Evolutionary conservation across 2,797 vertebrate genomes (phyloP).

Genomic region (Gastrophryne carolinensis): DNA sequence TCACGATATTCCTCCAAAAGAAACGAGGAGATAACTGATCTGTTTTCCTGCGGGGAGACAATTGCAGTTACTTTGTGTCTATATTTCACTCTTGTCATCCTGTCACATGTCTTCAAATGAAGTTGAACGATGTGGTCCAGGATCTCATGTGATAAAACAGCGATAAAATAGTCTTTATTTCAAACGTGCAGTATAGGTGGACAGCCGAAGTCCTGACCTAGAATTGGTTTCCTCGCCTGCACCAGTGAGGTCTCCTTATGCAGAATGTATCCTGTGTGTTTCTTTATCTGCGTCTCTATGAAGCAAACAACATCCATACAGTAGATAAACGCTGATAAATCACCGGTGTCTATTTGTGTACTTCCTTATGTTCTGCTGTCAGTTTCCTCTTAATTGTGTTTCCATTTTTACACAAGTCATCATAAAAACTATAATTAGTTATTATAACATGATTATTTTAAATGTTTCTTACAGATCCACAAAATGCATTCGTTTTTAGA

Average conservation of each 20-base stretch:
- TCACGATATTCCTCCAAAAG: too few relatives aligned
- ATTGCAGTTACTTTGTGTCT: too few relatives aligned
- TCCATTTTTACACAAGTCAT: neutral
- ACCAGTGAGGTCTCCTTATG: too few relatives aligned
- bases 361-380: slow-evolving; percentile 1
- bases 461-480: slow-evolving; percentile 82
- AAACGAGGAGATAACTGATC: too few relatives aligned
- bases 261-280: too few relatives aligned
- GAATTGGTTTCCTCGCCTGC: too few relatives aligned
- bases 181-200: too few relatives aligned
- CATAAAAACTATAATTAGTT: neutral
- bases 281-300: too few relatives aligned
- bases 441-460: slow-evolving; percentile 9
- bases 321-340: neutral
- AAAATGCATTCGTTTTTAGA: slow-evolving; percentile 99
- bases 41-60: neutral
- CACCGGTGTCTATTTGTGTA: neutral
- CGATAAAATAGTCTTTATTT: too few relatives aligned
- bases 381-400: neutral
- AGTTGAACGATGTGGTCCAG: neutral
- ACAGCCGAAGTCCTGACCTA: too few relatives aligned
- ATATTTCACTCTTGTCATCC: neutral
- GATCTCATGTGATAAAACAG: neutral
- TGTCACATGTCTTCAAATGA: neutral
- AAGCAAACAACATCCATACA: too few relatives aligned